These are phyloP conservation scores for Pycnonotus jocosus DNA, from an alignment of 2,113 vertebrate genomes.

Conservation along the genomic window DNA sequence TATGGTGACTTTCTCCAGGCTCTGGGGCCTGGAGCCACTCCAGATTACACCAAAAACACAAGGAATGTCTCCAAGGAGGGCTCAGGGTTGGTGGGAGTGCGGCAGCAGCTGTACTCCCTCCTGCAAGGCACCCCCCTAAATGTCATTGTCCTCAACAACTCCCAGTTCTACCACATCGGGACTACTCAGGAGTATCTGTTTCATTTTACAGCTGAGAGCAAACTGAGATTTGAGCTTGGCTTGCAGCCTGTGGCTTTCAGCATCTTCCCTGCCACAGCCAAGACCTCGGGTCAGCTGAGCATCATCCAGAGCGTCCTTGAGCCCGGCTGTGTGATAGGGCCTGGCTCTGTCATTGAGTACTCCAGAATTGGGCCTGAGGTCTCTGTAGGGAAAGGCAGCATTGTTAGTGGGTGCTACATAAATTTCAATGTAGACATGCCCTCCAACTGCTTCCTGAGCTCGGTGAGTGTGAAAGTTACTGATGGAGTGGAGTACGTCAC, in stretches of 20 bases:
- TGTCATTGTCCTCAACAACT: constrained; percentile 88
- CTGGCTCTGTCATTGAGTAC: constrained; percentile 83
- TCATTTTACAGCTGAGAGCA: constrained; percentile 77
- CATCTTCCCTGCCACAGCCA: not conserved
- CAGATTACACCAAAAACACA: constrained; percentile 73
- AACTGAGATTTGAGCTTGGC: constrained; percentile 77
- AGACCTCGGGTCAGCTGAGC: constrained; percentile 22
- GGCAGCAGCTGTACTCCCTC: constrained; percentile 78
- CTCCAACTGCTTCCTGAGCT: constrained; percentile 77
- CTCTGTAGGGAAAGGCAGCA: constrained; percentile 73
- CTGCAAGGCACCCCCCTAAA: constrained; percentile 82
- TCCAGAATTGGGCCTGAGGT: constrained; percentile 77
- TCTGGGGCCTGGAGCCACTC: constrained; percentile 78
- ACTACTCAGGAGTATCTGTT: constrained; percentile 86
- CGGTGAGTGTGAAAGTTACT: constrained; percentile 72
- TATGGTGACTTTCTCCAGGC: constrained; percentile 95
- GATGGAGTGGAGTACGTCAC: constrained; percentile 70
- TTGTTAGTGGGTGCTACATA: constrained; percentile 81
- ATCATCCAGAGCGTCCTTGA: constrained; percentile 81
- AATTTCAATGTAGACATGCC: constrained; percentile 66
- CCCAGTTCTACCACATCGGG: constrained; percentile 92
- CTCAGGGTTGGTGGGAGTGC: constrained; percentile 61
- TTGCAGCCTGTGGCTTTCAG: constrained; percentile 79
- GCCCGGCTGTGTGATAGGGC: constrained; percentile 65
- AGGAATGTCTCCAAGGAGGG: constrained; percentile 71